Conservation (phyloP, 2,888 invertebrate genomes). For the Brenthis ino region DNA sequence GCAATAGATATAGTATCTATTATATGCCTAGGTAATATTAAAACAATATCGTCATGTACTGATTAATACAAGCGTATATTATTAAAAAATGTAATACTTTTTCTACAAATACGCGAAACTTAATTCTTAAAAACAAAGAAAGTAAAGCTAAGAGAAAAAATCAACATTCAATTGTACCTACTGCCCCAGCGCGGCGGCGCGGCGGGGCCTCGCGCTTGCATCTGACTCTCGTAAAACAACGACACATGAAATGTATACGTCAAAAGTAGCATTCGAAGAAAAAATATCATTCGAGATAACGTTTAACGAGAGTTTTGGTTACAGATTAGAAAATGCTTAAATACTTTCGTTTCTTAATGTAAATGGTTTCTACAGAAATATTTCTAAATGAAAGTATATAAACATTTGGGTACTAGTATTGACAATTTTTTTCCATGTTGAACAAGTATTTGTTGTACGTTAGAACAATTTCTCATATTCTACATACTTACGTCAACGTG, state of each 20-base stretch:
- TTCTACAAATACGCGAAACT: background rate
- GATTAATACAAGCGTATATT: too few relatives aligned
- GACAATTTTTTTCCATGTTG: too few relatives aligned
- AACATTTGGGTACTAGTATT: too few relatives aligned
- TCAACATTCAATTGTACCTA: background rate
- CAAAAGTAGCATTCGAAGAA: constrained; percentile 9
- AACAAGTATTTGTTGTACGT: too few relatives aligned
- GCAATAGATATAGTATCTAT: background rate
- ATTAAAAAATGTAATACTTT: background rate
- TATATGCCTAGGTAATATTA: too few relatives aligned
- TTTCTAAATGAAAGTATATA: too few relatives aligned
- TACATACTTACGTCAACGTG: too few relatives aligned
- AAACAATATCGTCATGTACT: too few relatives aligned
- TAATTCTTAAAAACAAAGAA: constrained; percentile 3
- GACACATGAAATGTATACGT: constrained; percentile 3
- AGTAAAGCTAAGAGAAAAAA: background rate
- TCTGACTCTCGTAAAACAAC: background rate
- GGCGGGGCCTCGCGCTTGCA: background rate
- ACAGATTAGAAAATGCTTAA: background rate
- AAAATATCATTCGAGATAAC: constrained; percentile 13
- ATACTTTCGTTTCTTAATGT: background rate
- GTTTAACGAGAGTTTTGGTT: background rate
- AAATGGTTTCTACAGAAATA: background rate
- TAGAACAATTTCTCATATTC: too few relatives aligned
- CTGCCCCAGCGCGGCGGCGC: background rate